phyloP scores from a whole-genome alignment of 1,140 invertebrate species.

The Brachionus rotundiformis region DNA sequence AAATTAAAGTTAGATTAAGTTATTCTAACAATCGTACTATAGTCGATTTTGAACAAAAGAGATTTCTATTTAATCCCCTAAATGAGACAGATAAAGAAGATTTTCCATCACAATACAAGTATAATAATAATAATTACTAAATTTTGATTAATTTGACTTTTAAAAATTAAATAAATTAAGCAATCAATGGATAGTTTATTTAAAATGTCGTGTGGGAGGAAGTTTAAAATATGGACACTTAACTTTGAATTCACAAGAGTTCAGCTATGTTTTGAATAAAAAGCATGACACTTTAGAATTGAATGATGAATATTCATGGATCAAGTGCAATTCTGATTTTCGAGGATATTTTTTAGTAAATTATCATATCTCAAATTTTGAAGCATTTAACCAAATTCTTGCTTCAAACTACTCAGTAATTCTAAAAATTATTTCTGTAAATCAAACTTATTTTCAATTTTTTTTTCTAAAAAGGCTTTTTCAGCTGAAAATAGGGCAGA shows the following conservation, averaged over 20 bases:
- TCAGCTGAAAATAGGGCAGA: neutral
- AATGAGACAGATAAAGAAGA: neutral
- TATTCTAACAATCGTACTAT: neutral
- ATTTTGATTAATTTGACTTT: conserved; percentile 56
- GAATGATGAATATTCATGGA: conserved; percentile 18
- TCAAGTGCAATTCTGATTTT: conserved; percentile 47
- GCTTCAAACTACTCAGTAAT: neutral
- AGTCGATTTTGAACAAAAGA: conserved; percentile 17
- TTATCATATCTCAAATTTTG: neutral
- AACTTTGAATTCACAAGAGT: conserved; percentile 52
- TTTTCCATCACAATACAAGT: neutral
- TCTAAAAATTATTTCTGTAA: neutral
- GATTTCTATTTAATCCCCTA: neutral
- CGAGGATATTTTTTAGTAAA: conserved; percentile 23
- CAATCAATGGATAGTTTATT: conserved; percentile 21
- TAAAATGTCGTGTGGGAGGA: conserved; percentile 44
- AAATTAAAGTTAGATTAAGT: conserved; percentile 6
- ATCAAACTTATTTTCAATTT: neutral
- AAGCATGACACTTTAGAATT: conserved; percentile 20
- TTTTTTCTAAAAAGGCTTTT: conserved; percentile 15
- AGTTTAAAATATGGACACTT: neutral
- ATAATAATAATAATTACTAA: neutral
- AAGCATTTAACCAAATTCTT: conserved; percentile 23
- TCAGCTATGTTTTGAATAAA: conserved; percentile 53
- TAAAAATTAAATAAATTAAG: no score